Evolutionary conservation across 1,140 invertebrate species (phyloP).

Genomic region (Mamestra configurata): DNA sequence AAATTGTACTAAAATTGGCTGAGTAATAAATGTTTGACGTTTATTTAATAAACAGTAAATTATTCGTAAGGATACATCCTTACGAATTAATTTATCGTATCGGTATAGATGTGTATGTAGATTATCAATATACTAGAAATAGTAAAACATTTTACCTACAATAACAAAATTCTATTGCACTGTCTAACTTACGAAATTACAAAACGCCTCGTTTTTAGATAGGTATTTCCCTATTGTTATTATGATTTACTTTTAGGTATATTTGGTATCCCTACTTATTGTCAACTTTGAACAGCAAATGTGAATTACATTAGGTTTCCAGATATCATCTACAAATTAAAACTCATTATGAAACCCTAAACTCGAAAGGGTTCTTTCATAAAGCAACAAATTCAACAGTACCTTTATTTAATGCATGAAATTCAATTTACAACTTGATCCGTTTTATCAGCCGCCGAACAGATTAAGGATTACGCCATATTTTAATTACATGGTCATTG

Average conservation of each 20-base stretch:
- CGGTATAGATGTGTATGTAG: too few species aligned
- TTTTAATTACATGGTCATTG: conserved; percentile 44
- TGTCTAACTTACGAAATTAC: too few species aligned
- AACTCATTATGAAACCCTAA: conserved; percentile 19
- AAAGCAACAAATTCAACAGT: conserved; percentile 23
- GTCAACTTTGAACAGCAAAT: not conserved
- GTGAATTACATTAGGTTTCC: not conserved
- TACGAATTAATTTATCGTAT: too few species aligned
- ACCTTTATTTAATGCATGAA: conserved; percentile 14
- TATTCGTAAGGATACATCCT: too few species aligned
- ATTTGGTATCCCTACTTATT: too few species aligned
- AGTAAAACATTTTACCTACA: too few species aligned
- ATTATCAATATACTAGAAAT: too few species aligned
- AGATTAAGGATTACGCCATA: conserved; percentile 39
- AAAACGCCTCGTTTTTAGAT: too few species aligned
- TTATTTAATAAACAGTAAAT: not conserved
- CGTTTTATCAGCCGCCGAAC: conserved; percentile 20
- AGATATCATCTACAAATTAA: not conserved
- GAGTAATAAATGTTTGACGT: conserved; percentile 2
- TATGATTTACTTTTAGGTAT: too few species aligned
- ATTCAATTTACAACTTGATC: conserved; percentile 33
- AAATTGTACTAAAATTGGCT: conserved; percentile 24
- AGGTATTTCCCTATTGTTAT: too few species aligned
- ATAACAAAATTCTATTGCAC: too few species aligned
- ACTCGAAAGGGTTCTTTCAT: not conserved